Conservation (phyloP, 1,140 invertebrate genomes). For the Rhagoletis pomonella region DNA sequence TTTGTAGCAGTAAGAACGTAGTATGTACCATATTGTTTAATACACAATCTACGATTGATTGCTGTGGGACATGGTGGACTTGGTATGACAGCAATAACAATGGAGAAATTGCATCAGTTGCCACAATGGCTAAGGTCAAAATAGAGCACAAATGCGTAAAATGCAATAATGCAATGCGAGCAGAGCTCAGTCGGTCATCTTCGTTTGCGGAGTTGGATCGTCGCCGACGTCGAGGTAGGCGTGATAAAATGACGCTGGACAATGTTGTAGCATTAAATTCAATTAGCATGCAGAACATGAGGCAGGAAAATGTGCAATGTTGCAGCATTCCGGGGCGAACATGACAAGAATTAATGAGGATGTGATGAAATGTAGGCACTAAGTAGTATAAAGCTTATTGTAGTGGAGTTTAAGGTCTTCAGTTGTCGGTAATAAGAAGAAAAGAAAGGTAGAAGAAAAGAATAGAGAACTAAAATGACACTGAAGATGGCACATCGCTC, state of each 20-base stretch:
- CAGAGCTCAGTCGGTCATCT: not conserved
- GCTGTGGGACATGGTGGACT: constrained; percentile 32
- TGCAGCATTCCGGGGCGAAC: constrained; percentile 2
- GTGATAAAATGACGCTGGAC: not conserved
- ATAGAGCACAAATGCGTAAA: constrained; percentile 31
- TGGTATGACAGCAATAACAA: not conserved
- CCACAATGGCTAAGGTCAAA: constrained; percentile 34
- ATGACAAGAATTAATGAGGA: constrained; percentile 27
- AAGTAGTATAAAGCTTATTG: too few relatives aligned
- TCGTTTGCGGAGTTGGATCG: not conserved
- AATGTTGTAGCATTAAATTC: constrained; percentile 34
- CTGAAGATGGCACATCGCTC: too few relatives aligned
- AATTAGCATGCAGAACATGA: constrained; percentile 43
- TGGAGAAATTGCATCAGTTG: constrained; percentile 2
- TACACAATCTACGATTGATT: constrained; percentile 18
- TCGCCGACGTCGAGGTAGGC: not conserved
- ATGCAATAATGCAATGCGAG: constrained; percentile 15
- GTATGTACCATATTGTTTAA: not conserved
- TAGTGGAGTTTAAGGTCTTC: too few relatives aligned
- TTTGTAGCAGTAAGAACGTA: too few relatives aligned
- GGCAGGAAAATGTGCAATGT: constrained; percentile 27
- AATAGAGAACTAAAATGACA: too few relatives aligned
- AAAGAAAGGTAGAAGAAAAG: too few relatives aligned
- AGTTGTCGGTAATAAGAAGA: too few relatives aligned
- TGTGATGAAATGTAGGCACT: not conserved